phyloP scores from a whole-genome alignment of 2,113 vertebrate genomes.

The Antechinus flavipes region DNA sequence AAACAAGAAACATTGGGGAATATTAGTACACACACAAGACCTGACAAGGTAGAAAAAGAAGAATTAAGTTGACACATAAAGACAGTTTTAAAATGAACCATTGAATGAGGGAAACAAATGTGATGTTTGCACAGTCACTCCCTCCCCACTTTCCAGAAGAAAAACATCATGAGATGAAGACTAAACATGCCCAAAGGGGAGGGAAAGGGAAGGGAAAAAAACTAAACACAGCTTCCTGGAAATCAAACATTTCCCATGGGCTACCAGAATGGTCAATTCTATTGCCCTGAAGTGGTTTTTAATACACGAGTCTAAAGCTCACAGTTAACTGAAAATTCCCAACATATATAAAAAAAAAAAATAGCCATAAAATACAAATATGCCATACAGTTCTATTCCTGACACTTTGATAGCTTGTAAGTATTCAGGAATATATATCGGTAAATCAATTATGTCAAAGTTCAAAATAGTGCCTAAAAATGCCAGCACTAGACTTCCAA shows the following conservation, averaged over 20 bases:
- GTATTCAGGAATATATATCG: background rate
- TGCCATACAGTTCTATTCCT: background rate
- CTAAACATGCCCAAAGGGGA: background rate
- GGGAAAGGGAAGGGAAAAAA: background rate
- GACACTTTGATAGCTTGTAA: background rate
- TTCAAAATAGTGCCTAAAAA: background rate
- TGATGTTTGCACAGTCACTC: background rate
- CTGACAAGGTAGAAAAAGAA: slow-evolving; percentile 71
- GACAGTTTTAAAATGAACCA: slow-evolving; percentile 68
- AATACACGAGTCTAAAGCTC: background rate
- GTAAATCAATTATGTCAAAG: rapidly evolving
- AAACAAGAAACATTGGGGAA: slow-evolving; percentile 94
- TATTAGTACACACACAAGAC: slow-evolving; percentile 90
- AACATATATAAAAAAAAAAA: background rate
- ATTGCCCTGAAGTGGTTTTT: background rate
- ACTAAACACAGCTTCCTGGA: background rate
- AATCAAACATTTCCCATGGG: rapidly evolving
- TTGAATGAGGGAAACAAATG: slow-evolving; percentile 60
- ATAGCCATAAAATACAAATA: background rate
- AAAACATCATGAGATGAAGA: background rate
- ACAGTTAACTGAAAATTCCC: slow-evolving; percentile 24
- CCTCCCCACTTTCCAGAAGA: background rate
- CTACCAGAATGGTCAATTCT: background rate
- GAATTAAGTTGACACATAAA: slow-evolving; percentile 74
- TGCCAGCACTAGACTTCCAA: background rate